Percentiles rank a stretch among this genome's conserved stretches.
Evolutionary conservation across 2,797 vertebrate genomes (phyloP).

Genomic region (Melanotaenia trifasciata): DNA sequence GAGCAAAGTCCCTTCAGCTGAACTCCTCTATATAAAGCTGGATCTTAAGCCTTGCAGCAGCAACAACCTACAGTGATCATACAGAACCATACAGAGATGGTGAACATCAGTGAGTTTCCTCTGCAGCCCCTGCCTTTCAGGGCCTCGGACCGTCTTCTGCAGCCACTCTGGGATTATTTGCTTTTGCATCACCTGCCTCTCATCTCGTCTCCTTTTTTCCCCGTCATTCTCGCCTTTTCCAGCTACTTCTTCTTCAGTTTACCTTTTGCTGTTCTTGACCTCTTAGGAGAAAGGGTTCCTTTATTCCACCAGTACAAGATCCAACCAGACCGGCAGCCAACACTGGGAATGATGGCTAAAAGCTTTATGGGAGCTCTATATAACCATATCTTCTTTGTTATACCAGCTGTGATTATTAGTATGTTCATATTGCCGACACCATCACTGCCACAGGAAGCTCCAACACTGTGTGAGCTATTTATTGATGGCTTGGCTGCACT

Average conservation of each 20-base stretch:
- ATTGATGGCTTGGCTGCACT: constrained; percentile 70
- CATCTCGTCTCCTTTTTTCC: constrained; percentile 78
- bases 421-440: constrained; percentile 64
- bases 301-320: constrained; percentile 81
- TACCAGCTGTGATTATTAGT: constrained; percentile 66
- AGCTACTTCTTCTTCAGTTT: constrained; percentile 81
- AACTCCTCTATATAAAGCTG: constrained; percentile 56
- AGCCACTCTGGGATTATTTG: constrained; percentile 78
- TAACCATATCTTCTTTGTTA: constrained; percentile 80
- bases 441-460: constrained; percentile 66
- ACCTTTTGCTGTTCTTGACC: constrained; percentile 78
- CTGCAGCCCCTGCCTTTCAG: constrained; percentile 40
- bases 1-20: constrained; percentile 45
- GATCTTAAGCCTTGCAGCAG: constrained; percentile 29
- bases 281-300: constrained; percentile 74
- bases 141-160: constrained; percentile 66
- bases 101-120: constrained; percentile 60
- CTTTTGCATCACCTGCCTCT: constrained; percentile 65
- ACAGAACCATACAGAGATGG: constrained; percentile 52
- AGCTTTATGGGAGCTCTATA: constrained; percentile 69
- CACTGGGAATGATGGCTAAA: constrained; percentile 72
- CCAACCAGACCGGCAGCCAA: constrained; percentile 74
- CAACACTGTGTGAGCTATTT: constrained; percentile 67
- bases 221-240: constrained; percentile 76
- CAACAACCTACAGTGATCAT: constrained; percentile 10